These are phyloP conservation scores for Danionella dracula DNA, from an alignment of 2,797 vertebrate genomes.

Conservation along the genomic window DNA sequence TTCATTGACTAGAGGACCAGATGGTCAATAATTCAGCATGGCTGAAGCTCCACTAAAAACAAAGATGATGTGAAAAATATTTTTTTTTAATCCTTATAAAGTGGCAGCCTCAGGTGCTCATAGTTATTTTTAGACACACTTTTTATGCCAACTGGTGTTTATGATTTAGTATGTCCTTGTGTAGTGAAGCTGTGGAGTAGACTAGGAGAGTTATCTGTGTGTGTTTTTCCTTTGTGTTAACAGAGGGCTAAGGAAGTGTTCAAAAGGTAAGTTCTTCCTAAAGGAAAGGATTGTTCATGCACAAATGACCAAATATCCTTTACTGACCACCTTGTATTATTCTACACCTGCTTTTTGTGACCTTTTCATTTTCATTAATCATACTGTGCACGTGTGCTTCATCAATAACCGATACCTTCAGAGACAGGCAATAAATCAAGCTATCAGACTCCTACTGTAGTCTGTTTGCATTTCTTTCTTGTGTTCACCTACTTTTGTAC, in stretches of 20 bases:
- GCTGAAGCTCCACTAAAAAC: neutral
- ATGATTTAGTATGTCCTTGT: constrained; percentile 1
- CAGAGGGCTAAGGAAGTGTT: constrained; percentile 81
- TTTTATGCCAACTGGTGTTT: neutral
- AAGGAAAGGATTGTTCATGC: no score
- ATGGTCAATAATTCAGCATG: constrained; percentile 18
- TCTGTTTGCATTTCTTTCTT: neutral
- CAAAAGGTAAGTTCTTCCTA: constrained; percentile 75
- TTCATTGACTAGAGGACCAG: constrained; percentile 4
- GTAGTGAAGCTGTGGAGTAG: neutral
- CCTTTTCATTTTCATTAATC: neutral
- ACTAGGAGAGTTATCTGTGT: neutral
- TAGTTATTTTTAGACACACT: neutral
- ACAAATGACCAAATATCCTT: no score
- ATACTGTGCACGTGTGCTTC: constrained; percentile 8
- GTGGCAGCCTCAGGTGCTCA: constrained; percentile 12
- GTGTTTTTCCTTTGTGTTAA: constrained; percentile 22
- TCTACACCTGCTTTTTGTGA: neutral
- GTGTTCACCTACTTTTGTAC: neutral
- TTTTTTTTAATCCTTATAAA: constrained; percentile 14
- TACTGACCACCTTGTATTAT: neutral
- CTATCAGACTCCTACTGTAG: constrained; percentile 23
- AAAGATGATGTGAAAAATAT: neutral
- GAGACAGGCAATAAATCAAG: constrained; percentile 14
- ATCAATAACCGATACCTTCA: constrained; percentile 3